Conservation (phyloP, 2,888 invertebrate genomes). For the Tenthredo notha region DNA sequence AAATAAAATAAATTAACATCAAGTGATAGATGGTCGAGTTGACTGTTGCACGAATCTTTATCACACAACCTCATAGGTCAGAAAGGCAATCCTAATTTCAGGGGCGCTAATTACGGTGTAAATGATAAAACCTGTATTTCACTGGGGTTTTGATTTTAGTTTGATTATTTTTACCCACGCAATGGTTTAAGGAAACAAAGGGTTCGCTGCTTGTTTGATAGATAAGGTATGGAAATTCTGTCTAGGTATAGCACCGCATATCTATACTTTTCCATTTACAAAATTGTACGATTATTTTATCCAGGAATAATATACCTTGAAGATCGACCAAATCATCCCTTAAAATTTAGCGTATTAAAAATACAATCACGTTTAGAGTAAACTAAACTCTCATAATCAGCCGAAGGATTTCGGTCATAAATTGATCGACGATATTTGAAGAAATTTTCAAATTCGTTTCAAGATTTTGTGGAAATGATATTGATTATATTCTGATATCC, state of each 20-base stretch:
- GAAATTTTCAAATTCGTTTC: not conserved
- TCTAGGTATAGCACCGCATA: not conserved
- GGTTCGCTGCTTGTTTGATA: not conserved
- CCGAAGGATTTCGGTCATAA: not conserved
- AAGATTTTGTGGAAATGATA: not conserved
- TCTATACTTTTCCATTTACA: not conserved
- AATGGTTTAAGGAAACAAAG: conserved; percentile 12
- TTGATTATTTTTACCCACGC: conserved; percentile 41
- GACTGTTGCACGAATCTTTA: conserved; percentile 48
- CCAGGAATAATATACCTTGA: not conserved
- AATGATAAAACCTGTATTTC: conserved; percentile 65
- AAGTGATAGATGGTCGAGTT: conserved; percentile 51
- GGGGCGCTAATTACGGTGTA: conserved; percentile 67
- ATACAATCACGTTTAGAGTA: not conserved
- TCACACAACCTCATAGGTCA: conserved; percentile 57
- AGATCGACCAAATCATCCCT: not conserved
- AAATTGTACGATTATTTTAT: not conserved
- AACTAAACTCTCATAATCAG: not conserved
- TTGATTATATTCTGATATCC: not conserved
- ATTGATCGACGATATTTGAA: not conserved
- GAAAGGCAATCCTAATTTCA: conserved; percentile 62
- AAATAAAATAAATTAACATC: conserved; percentile 39
- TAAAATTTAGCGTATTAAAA: not conserved
- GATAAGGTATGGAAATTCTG: not conserved
- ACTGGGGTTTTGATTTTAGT: conserved; percentile 40